phyloP scores from a whole-genome alignment of 2,888 invertebrate species.

The Peribatodes rhomboidaria region DNA sequence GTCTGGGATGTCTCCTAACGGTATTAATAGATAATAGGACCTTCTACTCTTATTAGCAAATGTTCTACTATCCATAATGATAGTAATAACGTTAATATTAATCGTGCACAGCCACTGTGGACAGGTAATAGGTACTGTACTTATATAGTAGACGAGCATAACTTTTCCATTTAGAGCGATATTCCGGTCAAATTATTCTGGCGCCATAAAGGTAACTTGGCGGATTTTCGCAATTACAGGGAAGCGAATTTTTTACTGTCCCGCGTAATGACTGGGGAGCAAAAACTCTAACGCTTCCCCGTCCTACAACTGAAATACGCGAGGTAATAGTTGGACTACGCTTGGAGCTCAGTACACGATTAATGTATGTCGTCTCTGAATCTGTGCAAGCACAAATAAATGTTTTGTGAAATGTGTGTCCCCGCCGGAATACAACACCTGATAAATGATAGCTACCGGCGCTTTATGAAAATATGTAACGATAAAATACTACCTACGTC shows the following conservation, averaged over 20 bases:
- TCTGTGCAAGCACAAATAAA: conserved; percentile 72
- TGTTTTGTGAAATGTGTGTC: conserved; percentile 73
- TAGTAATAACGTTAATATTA: conserved; percentile 9
- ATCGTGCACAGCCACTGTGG: neutral
- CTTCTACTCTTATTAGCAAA: conserved; percentile 28
- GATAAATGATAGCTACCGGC: conserved; percentile 76
- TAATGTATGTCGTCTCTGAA: conserved; percentile 71
- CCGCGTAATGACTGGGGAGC: conserved; percentile 62
- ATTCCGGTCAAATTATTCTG: conserved; percentile 62
- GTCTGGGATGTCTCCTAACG: conserved; percentile 45
- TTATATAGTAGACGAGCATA: conserved; percentile 46
- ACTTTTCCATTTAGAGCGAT: conserved; percentile 60
- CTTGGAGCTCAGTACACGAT: conserved; percentile 63
- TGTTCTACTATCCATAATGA: conserved; percentile 1
- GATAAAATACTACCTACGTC: conserved; percentile 64
- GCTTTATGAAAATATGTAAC: conserved; percentile 73
- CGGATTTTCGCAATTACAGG: conserved; percentile 67
- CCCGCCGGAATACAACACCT: conserved; percentile 71
- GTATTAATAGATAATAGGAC: conserved; percentile 50
- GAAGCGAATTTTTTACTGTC: conserved; percentile 65
- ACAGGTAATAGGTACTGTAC: neutral
- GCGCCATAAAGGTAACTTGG: conserved; percentile 60
- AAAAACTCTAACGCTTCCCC: conserved; percentile 54
- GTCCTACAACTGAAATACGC: conserved; percentile 52
- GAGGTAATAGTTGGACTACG: conserved; percentile 56